Conservation (phyloP, 2,797 vertebrate genomes). For the Vipera latastei region DNA sequence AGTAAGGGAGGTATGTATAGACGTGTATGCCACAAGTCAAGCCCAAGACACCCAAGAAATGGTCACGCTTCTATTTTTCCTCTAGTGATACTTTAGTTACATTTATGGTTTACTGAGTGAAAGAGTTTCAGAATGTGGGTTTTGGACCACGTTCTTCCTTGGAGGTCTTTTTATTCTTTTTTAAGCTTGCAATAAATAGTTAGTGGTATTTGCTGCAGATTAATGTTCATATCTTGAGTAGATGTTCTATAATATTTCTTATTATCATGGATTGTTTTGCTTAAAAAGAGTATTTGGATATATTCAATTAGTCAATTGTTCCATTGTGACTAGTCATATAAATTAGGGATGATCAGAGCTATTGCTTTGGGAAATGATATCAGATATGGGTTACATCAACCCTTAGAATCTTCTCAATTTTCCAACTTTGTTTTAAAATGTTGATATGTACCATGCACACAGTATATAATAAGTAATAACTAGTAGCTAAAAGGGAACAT, state of each 20-base stretch:
- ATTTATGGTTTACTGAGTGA: not conserved
- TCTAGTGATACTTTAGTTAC: not conserved
- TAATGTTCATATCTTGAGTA: not conserved
- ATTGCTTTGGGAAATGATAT: not conserved
- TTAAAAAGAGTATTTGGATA: not conserved
- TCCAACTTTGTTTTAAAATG: not conserved
- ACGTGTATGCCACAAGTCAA: not conserved
- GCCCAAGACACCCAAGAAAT: not conserved
- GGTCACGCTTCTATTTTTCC: not conserved
- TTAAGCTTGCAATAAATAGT: not conserved
- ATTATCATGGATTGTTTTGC: not conserved
- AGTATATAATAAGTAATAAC: conserved; percentile 1
- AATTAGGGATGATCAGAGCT: not conserved
- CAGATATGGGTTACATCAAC: not conserved
- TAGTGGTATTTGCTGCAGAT: not conserved
- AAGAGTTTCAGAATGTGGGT: not conserved
- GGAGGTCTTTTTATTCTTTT: not conserved
- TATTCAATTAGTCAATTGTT: not conserved
- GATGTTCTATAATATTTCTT: not conserved
- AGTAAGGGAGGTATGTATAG: not conserved
- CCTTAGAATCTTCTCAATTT: not conserved
- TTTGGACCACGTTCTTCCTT: not conserved
- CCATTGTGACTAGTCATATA: not conserved
- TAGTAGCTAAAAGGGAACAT: conserved; percentile 35
- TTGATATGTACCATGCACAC: not conserved